A percentile compares a stretch with the other conserved stretches of the same genome.
Evolutionary conservation across 35 echinoderm and acorn worm species (phyloP).

Genomic region (Apostichopus parvimensis): DNA sequence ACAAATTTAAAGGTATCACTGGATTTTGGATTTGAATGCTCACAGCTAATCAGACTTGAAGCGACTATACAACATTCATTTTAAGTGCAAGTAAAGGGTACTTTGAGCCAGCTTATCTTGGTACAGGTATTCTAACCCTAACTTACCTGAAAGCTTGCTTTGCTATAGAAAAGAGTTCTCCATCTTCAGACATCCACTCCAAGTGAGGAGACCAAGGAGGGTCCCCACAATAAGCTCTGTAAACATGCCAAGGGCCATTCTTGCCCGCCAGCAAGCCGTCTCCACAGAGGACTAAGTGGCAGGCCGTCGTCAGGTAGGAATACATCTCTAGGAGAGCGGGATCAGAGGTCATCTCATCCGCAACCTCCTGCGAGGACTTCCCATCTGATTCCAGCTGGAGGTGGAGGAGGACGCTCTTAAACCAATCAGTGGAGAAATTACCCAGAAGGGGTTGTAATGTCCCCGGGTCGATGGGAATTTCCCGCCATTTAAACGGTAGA

Average conservation of each 20-base stretch:
- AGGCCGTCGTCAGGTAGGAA: slow-evolving; percentile 77
- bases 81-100: too few relatives aligned
- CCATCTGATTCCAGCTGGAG: slow-evolving; percentile 50
- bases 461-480: slow-evolving; percentile 84
- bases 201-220: slow-evolving; percentile 85
- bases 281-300: slow-evolving; percentile 71
- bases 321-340: slow-evolving; percentile 88
- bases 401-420: slow-evolving; percentile 75
- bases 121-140: too few relatives aligned
- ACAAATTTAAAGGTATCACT: too few relatives aligned
- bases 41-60: too few relatives aligned
- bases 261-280: slow-evolving; percentile 39
- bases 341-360: slow-evolving; percentile 66
- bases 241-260: slow-evolving; percentile 80
- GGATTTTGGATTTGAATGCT: too few relatives aligned
- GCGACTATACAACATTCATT: too few relatives aligned
- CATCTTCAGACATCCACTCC: slow-evolving; percentile 90
- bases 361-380: slow-evolving; percentile 64
- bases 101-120: too few relatives aligned
- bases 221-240: slow-evolving; percentile 84
- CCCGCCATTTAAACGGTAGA: slow-evolving; percentile 95
- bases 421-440: slow-evolving; percentile 87
- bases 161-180: slow-evolving; percentile 74
- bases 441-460: slow-evolving; percentile 57
- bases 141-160: slow-evolving; percentile 92